Percentiles rank a stretch among this genome's conserved stretches.
These are phyloP conservation scores for Caenorhabditis drosophilae DNA, from an alignment of 2,888 invertebrate species.

Conservation along the genomic window DNA sequence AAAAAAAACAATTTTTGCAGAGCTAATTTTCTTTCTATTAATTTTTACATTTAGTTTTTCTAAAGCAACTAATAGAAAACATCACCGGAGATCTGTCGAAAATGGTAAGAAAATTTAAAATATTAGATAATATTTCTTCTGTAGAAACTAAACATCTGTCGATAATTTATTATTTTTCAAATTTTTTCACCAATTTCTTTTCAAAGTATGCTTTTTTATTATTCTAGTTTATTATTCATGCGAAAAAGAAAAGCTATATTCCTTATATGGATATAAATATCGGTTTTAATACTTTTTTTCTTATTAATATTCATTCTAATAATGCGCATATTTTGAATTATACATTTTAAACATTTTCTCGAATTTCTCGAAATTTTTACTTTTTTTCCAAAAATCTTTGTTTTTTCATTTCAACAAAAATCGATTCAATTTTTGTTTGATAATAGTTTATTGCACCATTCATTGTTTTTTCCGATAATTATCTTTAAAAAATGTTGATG, in stretches of 20 bases:
- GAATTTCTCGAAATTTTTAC: not conserved
- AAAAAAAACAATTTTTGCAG: constrained; percentile 3
- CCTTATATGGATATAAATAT: too few species aligned
- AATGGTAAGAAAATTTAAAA: constrained; percentile 29
- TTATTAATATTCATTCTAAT: too few species aligned
- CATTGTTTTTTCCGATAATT: too few species aligned
- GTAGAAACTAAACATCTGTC: not conserved
- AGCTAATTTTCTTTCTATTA: constrained; percentile 7
- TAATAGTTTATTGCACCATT: too few species aligned
- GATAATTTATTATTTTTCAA: constrained; percentile 1
- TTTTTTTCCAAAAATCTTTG: not conserved
- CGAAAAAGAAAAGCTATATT: too few species aligned
- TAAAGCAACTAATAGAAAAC: constrained; percentile 20
- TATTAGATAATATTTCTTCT: not conserved
- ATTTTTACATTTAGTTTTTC: not conserved
- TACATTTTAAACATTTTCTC: not conserved
- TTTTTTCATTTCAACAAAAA: not conserved
- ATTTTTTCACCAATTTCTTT: not conserved
- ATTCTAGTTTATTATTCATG: not conserved
- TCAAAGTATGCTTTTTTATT: too few species aligned
- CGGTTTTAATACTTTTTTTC: too few species aligned
- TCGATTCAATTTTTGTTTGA: too few species aligned
- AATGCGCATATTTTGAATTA: too few species aligned
- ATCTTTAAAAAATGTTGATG: too few species aligned
- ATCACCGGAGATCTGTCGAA: constrained; percentile 29